Evolutionary conservation across 2,888 invertebrate genomes (phyloP), one percentile per base, ranked within the genome.

Genomic region (Urechis unicinctus): DNA sequence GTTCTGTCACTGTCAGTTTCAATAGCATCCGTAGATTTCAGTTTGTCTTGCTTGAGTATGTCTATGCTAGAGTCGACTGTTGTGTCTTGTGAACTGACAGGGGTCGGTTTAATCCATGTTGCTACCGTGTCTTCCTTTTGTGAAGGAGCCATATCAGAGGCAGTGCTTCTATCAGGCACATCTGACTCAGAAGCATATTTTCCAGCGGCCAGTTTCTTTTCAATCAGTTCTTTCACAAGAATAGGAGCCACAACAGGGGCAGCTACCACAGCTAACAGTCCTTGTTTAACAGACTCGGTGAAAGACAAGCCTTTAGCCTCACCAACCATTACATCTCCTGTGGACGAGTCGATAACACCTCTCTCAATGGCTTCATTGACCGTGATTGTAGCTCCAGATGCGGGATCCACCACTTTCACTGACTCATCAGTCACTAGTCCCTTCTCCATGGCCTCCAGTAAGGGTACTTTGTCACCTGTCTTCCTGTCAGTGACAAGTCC

Each of bases 401-500:
- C 17, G 9, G 36, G 36, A 17, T 36, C 36, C 9, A 36, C 17
- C 9, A 36, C 36, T 36, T 36, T 9, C 9, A 36, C 17, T 9
- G 36, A 36, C 17, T 36, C 17, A 13, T 36, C 36, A 36, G 9
- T 17, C 9, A 36, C 36, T 13, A 36, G 36, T 66, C 86, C 81
- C 76, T 88, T 36, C 36, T 36, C 36, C 17, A 36, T 9, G 17
- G 36, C 36, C 17, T 36, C 36, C 9, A 13, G 36, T 13, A 36
- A 13, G 36, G 36, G 36, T 36, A 36, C 17, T 9, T 36, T 17
- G 9, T 66, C 67, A 45, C 67, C 67, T 36, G 69, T 67, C 17
- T 60, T 44, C 31, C 78, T 79, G 65, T 78, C 74, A 25, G 82
- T 85, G 67, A 88, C 89, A 1, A 87, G 85, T 71, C 88, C 87